phyloP scores from a whole-genome alignment of 2,113 vertebrate genomes.

The Bolborhynchus lineola region DNA sequence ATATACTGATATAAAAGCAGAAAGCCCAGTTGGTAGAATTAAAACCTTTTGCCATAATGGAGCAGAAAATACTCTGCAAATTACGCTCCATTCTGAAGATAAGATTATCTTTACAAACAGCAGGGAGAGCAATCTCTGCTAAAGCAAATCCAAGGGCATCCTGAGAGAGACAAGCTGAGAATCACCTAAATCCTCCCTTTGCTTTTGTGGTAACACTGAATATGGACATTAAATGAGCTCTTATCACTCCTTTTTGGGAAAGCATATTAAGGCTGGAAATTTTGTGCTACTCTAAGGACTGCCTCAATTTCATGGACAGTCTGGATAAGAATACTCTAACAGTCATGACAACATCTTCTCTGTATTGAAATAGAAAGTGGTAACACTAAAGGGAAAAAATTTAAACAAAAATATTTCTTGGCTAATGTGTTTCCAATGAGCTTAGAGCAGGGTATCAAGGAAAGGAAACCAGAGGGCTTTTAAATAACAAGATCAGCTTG shows the following conservation, averaged over 20 bases:
- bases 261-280: rapidly evolving
- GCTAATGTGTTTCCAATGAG: conserved; percentile 2
- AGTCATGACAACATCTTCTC: rapidly evolving
- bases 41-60: neutral
- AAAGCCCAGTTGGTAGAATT: neutral
- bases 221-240: neutral
- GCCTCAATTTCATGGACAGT: neutral
- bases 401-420: neutral
- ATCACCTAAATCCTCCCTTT: neutral
- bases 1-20: neutral
- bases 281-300: neutral
- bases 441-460: conserved; percentile 18
- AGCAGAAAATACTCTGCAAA: neutral
- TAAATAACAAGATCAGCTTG: conserved; percentile 58
- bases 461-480: conserved; percentile 46
- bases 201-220: neutral
- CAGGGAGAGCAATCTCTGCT: neutral
- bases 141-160: neutral
- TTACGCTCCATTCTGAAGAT: neutral
- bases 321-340: rapidly evolving
- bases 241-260: neutral
- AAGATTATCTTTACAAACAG: neutral
- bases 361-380: neutral
- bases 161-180: neutral
- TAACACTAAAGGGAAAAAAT: neutral